Base-by-base conservation (phyloP, 2,113 vertebrate genomes). In the Colaptes auratus region DNA sequence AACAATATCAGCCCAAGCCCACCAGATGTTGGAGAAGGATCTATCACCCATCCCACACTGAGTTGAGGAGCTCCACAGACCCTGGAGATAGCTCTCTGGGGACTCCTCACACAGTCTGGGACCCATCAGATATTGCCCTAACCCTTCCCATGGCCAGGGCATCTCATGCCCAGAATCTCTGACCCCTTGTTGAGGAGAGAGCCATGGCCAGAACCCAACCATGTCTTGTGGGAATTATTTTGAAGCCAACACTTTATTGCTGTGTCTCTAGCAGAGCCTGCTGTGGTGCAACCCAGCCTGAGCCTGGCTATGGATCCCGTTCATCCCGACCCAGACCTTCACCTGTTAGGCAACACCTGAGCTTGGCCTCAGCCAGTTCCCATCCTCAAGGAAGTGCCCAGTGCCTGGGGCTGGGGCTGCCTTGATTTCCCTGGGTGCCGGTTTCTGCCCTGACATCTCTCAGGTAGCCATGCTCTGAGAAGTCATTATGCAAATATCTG, bases 101-200 rank as follows among this genome's bases (percentile, higher is more conserved):
- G 19, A 61, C 10, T 3, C 7, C 9, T 0, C 5, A 19, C 9
- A 9, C 2, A 1, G 24, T 24, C 28, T 66, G 61, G 39, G 42
- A 48, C 3, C 6, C n/a, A 36, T 30, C 35, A 78, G 35, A 58
- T 11, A 53, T 65, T 2, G 3, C 10, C 28, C 27, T 42, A 25
- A 18, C 7, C 25, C 16, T 15, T 21, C 8, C 21, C 36, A 24
- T 2, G 12, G 14, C 48, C 67, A 50, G 25, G 17, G 17, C 7
- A 18, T 19, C 39, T 66, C 28, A 44, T 44, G 39, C 18, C 28
- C 17, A 31, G 64, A 39, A 65, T 36, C 39, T 44, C 39, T 66
- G 24, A 23, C 28, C 39, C 42, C 14, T 60, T 55, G 59, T 3
- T n/a, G 25, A 20, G 25, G 10, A 3, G 7, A 36, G 1, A 7